A percentile compares a stretch with the other conserved stretches of the same genome.
Evolutionary conservation across 2,797 vertebrate species (phyloP).

Genomic region (Anguilla pacifica): DNA sequence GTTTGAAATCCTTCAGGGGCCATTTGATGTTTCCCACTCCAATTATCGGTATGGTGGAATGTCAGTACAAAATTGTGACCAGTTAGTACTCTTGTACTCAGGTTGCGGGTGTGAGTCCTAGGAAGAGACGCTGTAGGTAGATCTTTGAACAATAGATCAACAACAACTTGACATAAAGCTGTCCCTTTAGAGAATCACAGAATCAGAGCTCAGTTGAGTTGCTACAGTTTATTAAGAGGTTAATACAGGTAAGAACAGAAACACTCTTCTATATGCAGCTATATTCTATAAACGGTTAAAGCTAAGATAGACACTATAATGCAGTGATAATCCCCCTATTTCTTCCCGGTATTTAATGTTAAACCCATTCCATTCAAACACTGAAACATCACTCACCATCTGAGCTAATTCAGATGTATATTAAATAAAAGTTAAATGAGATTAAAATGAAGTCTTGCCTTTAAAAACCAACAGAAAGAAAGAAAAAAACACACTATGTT

Average conservation of each 20-base stretch:
- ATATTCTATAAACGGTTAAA: background rate
- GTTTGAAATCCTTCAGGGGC: too few relatives aligned
- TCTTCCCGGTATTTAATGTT: background rate
- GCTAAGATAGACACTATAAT: background rate
- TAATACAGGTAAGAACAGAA: slow-evolving; percentile 12
- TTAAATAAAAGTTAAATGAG: background rate
- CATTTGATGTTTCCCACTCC: too few relatives aligned
- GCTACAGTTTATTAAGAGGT: slow-evolving; percentile 14
- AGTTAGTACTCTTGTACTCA: too few relatives aligned
- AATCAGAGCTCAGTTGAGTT: background rate
- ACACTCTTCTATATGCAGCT: background rate
- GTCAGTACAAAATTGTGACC: too few relatives aligned
- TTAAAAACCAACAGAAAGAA: background rate
- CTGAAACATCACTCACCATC: background rate
- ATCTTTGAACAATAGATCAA: background rate
- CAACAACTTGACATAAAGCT: background rate
- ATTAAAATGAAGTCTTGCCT: background rate
- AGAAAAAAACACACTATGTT: background rate
- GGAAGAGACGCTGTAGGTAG: too few relatives aligned
- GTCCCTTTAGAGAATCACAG: background rate
- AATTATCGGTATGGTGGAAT: too few relatives aligned
- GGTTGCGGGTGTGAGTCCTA: too few relatives aligned
- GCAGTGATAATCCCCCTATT: background rate
- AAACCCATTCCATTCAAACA: background rate
- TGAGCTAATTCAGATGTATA: background rate